Conservation (phyloP, 2,888 invertebrate species). For the Prosopocoilus inquinatus region DNA sequence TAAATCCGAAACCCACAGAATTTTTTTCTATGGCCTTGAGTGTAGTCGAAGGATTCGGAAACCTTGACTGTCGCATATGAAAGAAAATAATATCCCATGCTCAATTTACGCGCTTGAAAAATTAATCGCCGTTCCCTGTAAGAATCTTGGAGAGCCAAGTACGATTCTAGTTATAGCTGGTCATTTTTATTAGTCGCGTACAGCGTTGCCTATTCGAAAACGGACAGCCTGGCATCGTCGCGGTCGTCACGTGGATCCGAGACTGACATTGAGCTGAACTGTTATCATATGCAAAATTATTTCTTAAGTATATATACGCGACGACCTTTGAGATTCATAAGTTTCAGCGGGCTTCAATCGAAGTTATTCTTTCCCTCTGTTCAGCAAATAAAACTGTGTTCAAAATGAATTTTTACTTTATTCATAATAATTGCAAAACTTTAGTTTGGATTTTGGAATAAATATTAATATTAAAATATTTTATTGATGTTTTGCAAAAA, state of each 20-base stretch:
- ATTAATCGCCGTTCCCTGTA: too few relatives aligned
- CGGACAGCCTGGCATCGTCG: background rate
- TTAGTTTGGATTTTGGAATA: too few relatives aligned
- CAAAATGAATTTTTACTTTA: too few relatives aligned
- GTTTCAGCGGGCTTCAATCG: too few relatives aligned
- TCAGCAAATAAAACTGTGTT: too few relatives aligned
- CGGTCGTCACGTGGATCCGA: constrained; percentile 11
- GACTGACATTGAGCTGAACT: constrained; percentile 16
- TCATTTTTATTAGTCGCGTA: background rate
- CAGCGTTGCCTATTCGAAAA: constrained; percentile 10
- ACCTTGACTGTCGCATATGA: background rate
- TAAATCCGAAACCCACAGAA: background rate
- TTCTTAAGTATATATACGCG: constrained; percentile 16
- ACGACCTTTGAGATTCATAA: constrained; percentile 14
- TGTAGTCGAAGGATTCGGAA: background rate
- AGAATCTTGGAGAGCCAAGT: too few relatives aligned
- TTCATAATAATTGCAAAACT: too few relatives aligned
- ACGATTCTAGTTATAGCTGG: constrained; percentile 13
- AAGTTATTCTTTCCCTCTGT: too few relatives aligned
- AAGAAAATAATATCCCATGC: too few relatives aligned
- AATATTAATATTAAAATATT: too few relatives aligned
- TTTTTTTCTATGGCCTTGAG: background rate
- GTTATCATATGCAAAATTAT: constrained; percentile 20
- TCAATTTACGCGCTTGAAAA: too few relatives aligned
- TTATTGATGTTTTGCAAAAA: too few relatives aligned